These are phyloP conservation scores for Silurus meridionalis DNA, from an alignment of 2,113 vertebrate genomes.

Conservation along the genomic window DNA sequence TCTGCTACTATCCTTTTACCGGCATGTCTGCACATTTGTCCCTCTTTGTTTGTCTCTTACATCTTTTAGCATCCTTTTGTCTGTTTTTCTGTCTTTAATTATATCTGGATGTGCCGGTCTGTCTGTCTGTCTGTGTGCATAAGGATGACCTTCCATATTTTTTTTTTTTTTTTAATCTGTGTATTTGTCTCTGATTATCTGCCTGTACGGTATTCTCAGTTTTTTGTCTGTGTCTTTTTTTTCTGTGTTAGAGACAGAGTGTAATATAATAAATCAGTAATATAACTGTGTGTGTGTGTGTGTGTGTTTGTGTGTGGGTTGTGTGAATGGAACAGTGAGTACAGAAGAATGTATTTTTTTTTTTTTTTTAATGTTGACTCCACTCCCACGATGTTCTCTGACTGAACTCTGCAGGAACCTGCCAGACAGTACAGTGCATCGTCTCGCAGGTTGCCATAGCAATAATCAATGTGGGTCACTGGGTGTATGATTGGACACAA, in stretches of 20 bases:
- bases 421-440: slow-evolving; percentile 42
- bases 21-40: neutral
- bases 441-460: slow-evolving; percentile 57
- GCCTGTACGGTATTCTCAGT: neutral
- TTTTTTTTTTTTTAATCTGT: neutral
- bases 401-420: slow-evolving; percentile 44
- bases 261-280: slow-evolving; percentile 1
- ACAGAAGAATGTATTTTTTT: neutral
- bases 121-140: neutral
- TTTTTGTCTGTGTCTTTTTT: neutral
- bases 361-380: neutral
- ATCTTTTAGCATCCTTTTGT: neutral
- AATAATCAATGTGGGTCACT: slow-evolving; percentile 55
- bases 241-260: neutral
- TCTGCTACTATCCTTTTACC: neutral
- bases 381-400: slow-evolving; percentile 12
- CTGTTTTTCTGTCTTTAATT: neutral
- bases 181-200: neutral
- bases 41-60: neutral
- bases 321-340: slow-evolving; percentile 7
- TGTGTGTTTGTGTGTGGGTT: neutral
- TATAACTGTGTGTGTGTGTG: slow-evolving; percentile 10
- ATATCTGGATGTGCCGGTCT: neutral
- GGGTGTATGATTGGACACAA: slow-evolving; percentile 45
- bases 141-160: neutral